A percentile compares a stretch with the other conserved stretches of the same genome.
Conservation (phyloP, 2,888 invertebrate species). For the Mesorhabditis spiculigera region DNA sequence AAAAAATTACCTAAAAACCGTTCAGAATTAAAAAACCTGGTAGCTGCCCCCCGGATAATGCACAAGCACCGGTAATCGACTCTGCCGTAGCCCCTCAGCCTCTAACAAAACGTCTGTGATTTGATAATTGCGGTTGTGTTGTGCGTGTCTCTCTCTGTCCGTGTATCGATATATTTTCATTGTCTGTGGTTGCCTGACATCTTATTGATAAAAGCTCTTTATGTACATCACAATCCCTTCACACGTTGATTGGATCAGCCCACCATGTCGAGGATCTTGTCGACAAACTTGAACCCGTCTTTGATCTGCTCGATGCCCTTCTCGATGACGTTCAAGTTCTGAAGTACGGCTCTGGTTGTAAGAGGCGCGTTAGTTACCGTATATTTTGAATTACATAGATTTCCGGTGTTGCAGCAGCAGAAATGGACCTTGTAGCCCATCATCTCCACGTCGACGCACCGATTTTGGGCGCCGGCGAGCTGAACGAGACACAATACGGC, state of each 20-base stretch:
- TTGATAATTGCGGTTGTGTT: no score
- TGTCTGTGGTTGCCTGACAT: no score
- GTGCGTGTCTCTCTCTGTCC: no score
- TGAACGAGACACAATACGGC: not conserved
- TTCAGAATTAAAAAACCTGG: no score
- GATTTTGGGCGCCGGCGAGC: slow-evolving; percentile 19
- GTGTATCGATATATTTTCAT: no score
- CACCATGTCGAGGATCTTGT: not conserved
- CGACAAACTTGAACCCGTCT: not conserved
- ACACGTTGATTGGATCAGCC: not conserved
- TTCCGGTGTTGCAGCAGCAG: slow-evolving; percentile 36
- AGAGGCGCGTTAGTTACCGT: slow-evolving; percentile 20
- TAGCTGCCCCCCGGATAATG: no score
- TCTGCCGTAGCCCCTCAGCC: no score
- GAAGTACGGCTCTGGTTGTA: not conserved
- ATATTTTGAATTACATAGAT: slow-evolving; percentile 34
- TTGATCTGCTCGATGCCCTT: not conserved
- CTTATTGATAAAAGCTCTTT: no score
- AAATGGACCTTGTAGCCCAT: slow-evolving; percentile 26
- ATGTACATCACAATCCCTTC: no score
- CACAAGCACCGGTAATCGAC: no score
- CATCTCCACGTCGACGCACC: slow-evolving; percentile 17
- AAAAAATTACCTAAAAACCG: no score
- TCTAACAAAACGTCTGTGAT: no score
- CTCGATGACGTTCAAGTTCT: slow-evolving; percentile 5